These are phyloP conservation scores for Aleiodes sp. DNA, from an alignment of 1,140 invertebrate species.

Conservation along the genomic window DNA sequence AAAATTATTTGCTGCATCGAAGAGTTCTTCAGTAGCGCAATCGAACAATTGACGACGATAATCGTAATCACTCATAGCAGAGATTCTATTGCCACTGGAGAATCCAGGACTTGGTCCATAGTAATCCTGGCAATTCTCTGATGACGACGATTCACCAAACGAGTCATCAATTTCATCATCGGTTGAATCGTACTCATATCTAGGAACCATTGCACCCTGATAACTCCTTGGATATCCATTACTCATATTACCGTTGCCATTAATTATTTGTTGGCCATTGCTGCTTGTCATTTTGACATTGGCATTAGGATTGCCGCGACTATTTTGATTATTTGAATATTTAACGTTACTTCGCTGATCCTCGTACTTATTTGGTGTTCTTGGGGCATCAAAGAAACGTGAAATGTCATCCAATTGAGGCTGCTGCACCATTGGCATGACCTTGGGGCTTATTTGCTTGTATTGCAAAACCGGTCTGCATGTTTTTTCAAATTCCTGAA, in stretches of 20 bases:
- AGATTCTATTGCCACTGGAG: constrained; percentile 27
- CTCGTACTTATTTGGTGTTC: constrained; percentile 39
- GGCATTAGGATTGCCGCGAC: not conserved
- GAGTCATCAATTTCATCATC: constrained; percentile 53
- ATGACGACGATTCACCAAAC: constrained; percentile 35
- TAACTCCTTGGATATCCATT: constrained; percentile 21
- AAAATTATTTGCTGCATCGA: constrained; percentile 32
- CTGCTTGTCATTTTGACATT: not conserved
- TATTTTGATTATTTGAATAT: not conserved
- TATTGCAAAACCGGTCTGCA: constrained; percentile 68
- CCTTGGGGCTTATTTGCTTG: constrained; percentile 65
- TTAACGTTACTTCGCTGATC: constrained; percentile 25
- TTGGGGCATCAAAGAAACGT: constrained; percentile 55
- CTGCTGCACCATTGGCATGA: constrained; percentile 47
- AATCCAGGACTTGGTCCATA: constrained; percentile 23
- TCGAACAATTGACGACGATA: constrained; percentile 26
- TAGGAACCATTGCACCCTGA: constrained; percentile 12
- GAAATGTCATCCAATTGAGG: constrained; percentile 50
- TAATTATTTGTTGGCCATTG: constrained; percentile 1
- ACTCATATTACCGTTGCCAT: constrained; percentile 20
- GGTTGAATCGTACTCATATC: constrained; percentile 40
- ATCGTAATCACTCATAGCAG: constrained; percentile 24
- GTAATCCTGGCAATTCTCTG: constrained; percentile 28
- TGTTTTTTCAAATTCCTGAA: constrained; percentile 72
- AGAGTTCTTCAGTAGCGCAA: constrained; percentile 27